phyloP scores from a whole-genome alignment of 2,113 vertebrate species.

The Pelobates fuscus region DNA sequence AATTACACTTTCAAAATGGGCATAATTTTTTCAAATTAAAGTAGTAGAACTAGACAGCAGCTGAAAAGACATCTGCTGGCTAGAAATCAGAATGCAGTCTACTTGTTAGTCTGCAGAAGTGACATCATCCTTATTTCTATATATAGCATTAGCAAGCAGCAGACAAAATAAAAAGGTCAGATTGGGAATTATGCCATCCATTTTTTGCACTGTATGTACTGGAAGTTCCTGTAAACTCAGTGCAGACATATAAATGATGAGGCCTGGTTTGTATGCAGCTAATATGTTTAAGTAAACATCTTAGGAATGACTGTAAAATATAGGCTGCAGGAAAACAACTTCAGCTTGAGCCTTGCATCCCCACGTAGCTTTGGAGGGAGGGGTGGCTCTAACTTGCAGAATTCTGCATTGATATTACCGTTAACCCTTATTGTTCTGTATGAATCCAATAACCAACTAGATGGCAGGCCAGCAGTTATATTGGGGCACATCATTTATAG shows the following conservation, averaged over 20 bases:
- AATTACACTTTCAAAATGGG: no score
- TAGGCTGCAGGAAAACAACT: background rate
- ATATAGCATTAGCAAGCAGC: slow-evolving; percentile 27
- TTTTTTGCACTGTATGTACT: background rate
- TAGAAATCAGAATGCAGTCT: background rate
- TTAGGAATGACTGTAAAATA: background rate
- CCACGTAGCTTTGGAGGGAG: background rate
- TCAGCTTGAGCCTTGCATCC: background rate
- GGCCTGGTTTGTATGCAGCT: background rate
- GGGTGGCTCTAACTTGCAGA: background rate
- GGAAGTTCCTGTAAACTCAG: background rate
- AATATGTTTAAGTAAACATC: background rate
- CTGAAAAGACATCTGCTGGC: slow-evolving; percentile 32
- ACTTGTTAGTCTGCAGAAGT: slow-evolving; percentile 38
- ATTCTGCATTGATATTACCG: no score
- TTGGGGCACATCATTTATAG: no score
- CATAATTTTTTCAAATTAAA: no score
- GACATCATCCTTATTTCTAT: slow-evolving; percentile 43
- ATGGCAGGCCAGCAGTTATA: no score
- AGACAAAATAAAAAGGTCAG: slow-evolving; percentile 33
- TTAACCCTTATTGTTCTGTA: no score
- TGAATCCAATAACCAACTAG: no score
- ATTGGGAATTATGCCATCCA: slow-evolving; percentile 6
- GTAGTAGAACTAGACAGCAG: background rate
- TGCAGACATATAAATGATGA: background rate